Evolutionary conservation across 2,888 invertebrate species (phyloP).

Genomic region (Pycnomerus fuliginosus): DNA sequence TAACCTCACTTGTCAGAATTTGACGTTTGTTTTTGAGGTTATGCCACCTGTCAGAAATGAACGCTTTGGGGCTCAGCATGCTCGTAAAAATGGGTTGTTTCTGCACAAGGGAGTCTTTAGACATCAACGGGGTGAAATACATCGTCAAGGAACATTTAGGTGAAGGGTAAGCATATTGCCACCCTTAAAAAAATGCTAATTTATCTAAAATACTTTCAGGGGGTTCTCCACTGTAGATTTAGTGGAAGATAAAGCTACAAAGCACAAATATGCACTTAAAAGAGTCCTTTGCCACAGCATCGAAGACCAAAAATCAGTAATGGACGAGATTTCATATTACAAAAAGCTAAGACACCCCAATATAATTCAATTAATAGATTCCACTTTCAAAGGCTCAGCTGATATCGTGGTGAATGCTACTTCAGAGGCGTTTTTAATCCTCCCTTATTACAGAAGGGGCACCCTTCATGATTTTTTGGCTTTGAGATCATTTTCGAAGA

Average conservation of each 20-base stretch:
- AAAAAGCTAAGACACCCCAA: constrained; percentile 69
- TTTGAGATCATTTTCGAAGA: constrained; percentile 58
- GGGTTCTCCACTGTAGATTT: constrained; percentile 81
- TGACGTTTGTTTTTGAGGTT: too few relatives aligned
- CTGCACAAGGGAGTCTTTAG: constrained; percentile 70
- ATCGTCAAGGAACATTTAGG: constrained; percentile 69
- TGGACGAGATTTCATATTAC: constrained; percentile 74
- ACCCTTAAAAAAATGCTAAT: too few relatives aligned
- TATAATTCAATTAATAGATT: constrained; percentile 71
- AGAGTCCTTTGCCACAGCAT: constrained; percentile 77
- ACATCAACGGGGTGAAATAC: constrained; percentile 70
- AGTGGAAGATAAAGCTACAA: constrained; percentile 66
- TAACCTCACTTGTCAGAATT: too few relatives aligned
- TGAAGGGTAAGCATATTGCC: constrained; percentile 70
- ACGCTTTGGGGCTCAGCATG: constrained; percentile 67
- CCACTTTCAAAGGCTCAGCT: constrained; percentile 61
- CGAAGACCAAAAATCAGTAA: constrained; percentile 71
- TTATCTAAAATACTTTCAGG: constrained; percentile 60
- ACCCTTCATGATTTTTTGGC: constrained; percentile 71
- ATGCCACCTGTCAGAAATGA: too few relatives aligned
- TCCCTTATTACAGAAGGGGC: constrained; percentile 78
- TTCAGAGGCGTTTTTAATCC: constrained; percentile 70
- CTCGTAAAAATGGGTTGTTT: constrained; percentile 74
- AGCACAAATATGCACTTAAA: constrained; percentile 73
- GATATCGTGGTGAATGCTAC: constrained; percentile 68